Evolutionary conservation across 2,113 vertebrate species (phyloP), one percentile per base, ranked within the genome.

Genomic region (Symphodus melops): DNA sequence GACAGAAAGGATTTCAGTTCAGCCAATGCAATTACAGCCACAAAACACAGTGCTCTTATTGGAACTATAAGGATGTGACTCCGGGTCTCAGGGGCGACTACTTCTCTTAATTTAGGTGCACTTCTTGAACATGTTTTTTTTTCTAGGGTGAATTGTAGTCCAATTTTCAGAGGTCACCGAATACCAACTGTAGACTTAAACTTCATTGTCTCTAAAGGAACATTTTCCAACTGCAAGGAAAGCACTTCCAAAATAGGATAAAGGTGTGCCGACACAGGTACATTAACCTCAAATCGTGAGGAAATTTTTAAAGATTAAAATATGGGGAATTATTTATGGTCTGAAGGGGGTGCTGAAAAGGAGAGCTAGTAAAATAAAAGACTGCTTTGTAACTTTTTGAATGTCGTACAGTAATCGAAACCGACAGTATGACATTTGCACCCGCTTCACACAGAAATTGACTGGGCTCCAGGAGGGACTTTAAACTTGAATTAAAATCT

Each of bases 31-130:
- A 65, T 72, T 77, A 79, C 55, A 73, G 39, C n/a, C 23, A 14
- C 61, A 82, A 64, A 61, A 72, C 48, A 56, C 41, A 7, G 10
- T 62, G 67, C 68, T 70, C 72, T 55, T 25, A 72, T 20, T 58
- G 58, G 54, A 66, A 19, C 44, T 51, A 48, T 54, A 54, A 78
- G 79, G 62, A 49, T 53, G 68, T 67, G 8, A 21, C 59, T 28
- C 9, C 33, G 56, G 41, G 8, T 37, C 39, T 8, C 23, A 23
- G 41, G 41, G 63, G 59, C 28, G 52, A 23, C 49, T 13, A 0
- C 37, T 39, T 55, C 57, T 20, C 49, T 28, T 68, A 12, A 48
- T 44, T 70, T 62, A 51, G 13, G 20, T 51, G 52, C 44, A 28
- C 42, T 59, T 25, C 42, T 59, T 25, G 56, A 54, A 23, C 17